Base-by-base conservation (phyloP, 2,113 vertebrate species). In the Epinephelus fuscoguttatus region DNA sequence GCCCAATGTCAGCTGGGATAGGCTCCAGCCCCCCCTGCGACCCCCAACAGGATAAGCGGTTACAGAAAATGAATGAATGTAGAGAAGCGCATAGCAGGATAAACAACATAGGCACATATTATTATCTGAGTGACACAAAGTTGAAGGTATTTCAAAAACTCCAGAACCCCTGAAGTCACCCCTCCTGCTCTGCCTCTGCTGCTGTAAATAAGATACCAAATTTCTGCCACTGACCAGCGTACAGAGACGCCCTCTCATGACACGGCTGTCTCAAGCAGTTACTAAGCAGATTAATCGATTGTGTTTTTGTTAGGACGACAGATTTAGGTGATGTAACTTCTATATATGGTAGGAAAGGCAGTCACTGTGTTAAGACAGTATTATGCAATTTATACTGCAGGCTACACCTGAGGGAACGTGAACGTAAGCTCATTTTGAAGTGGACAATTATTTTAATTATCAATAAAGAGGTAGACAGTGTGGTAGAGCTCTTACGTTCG, bases 331-430 rank as follows among this genome's bases (percentile, higher is more conserved):
- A 83, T 67, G 66, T 78, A 79, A 84, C 68, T 2, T 45, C 62
- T 79, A 25, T 84, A 45, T 42, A 76, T 30, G 45, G 77, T 23
- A 9, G 79, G 74, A 71, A 86, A 47, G 70, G 55, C 25, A 50
- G 70, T 82, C 21, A 80, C 64, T 82, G 75, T 81, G 84, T 68
- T 89, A 88, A 84, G 81, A 70, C 56, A 52, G 8, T 37, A 42
- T 86, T 88, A 84, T 17, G 13, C 70, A 87, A 73, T 80, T 80
- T 72, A 75, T 27, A 40, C 45, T 45, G 11, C 3, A 23, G 56
- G 4, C 4, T 25, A 33, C 75, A 64, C 37, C 62, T 71, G 61
- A 77, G n/a, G 17, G 17, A 23, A 52, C 15, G 3, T 71, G 49
- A 80, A 67, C 56, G n/a, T 75, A 40, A 30, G n/a, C 69, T 30